Evolutionary conservation across 2,888 invertebrate genomes (phyloP).

Genomic region (Eutolmus rufibarbis): DNA sequence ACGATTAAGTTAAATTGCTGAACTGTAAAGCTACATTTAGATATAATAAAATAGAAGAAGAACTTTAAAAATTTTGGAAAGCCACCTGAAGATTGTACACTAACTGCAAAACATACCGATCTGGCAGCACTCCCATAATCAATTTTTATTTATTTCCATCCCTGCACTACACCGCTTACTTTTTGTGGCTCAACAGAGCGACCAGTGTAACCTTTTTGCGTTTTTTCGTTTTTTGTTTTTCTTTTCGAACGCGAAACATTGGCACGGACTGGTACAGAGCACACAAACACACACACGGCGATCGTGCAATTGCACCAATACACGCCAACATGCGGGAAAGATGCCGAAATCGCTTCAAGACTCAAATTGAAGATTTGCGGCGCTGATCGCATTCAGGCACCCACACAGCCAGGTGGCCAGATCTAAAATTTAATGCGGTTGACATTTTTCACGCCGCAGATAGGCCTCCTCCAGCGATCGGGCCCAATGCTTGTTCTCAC

Average conservation of each 20-base stretch:
- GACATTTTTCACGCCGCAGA: constrained; percentile 8
- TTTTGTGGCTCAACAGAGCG: neutral
- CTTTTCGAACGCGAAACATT: constrained; percentile 17
- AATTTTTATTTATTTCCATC: constrained; percentile 35
- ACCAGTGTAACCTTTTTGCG: neutral
- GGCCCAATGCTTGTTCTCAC: neutral
- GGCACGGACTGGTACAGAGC: constrained; percentile 41
- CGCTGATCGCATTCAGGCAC: neutral
- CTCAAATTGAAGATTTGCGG: neutral
- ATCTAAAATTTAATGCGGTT: neutral
- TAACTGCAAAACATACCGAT: neutral
- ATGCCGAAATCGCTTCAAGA: constrained; percentile 1
- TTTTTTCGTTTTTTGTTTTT: neutral
- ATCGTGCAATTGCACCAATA: constrained; percentile 22
- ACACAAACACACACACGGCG: neutral
- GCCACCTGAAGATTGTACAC: neutral
- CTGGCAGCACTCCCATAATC: constrained; percentile 17
- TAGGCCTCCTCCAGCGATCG: neutral
- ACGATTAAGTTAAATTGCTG: no score
- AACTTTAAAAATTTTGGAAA: neutral
- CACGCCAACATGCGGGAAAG: neutral
- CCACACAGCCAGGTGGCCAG: neutral
- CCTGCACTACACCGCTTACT: neutral
- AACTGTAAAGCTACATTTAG: no score
- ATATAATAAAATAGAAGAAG: neutral